Conservation (phyloP, 2,888 invertebrate species). For the Lacanobia oleracea region DNA sequence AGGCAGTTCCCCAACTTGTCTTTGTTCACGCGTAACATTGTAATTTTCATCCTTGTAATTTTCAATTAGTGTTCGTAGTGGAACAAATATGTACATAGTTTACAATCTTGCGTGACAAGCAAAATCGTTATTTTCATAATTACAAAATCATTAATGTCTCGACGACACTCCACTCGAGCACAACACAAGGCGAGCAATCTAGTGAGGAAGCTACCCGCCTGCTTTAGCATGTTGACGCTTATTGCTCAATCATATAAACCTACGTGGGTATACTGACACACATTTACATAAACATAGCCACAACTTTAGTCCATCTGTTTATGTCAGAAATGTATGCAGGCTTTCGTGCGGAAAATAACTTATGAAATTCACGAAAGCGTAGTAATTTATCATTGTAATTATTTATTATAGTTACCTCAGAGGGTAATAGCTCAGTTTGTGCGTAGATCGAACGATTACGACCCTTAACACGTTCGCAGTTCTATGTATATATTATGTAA, state of each 20-base stretch:
- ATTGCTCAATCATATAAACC: conserved; percentile 47
- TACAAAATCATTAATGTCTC: conserved; percentile 71
- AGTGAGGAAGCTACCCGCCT: conserved; percentile 44
- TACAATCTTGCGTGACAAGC: conserved; percentile 64
- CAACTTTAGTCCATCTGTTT: conserved; percentile 59
- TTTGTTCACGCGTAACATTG: conserved; percentile 53
- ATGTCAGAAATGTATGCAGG: conserved; percentile 56
- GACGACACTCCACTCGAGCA: conserved; percentile 61
- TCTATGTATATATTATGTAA: conserved; percentile 36
- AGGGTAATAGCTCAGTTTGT: conserved; percentile 44
- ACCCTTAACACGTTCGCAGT: conserved; percentile 41
- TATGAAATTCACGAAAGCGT: conserved; percentile 54
- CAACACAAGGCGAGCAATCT: conserved; percentile 65
- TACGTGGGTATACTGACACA: conserved; percentile 16
- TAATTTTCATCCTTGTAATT: conserved; percentile 62
- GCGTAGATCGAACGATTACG: conserved; percentile 50
- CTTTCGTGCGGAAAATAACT: conserved; percentile 60
- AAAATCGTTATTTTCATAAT: conserved; percentile 68
- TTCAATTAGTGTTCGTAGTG: conserved; percentile 63
- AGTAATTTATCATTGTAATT: conserved; percentile 64
- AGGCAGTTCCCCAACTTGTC: conserved; percentile 33
- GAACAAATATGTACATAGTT: conserved; percentile 68
- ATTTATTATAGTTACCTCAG: conserved; percentile 58
- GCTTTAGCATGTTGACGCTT: conserved; percentile 51
- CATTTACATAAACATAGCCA: conserved; percentile 45